phyloP scores from a whole-genome alignment of 2,888 invertebrate genomes.

The Caenorhabditis sp. region DNA sequence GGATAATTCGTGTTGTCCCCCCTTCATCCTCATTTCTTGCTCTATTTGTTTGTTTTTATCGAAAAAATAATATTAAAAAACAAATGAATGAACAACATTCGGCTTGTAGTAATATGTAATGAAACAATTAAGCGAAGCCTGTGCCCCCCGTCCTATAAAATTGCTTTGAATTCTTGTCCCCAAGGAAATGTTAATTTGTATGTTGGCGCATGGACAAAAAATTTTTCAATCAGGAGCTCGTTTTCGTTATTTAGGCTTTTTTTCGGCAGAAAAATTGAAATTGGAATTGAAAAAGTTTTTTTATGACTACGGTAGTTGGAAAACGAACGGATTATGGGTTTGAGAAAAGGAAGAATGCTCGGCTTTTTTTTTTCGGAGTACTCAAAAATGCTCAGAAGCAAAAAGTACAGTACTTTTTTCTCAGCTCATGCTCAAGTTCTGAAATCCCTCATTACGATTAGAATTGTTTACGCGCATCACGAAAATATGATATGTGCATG shows the following conservation, averaged over 20 bases:
- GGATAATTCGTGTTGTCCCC: slow-evolving; percentile 3
- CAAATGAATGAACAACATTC: neutral
- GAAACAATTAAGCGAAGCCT: slow-evolving; percentile 24
- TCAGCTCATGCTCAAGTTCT: too few relatives aligned
- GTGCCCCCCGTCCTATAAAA: slow-evolving; percentile 17
- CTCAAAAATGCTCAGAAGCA: too few relatives aligned
- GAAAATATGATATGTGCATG: neutral
- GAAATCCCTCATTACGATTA: too few relatives aligned
- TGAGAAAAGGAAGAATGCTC: too few relatives aligned
- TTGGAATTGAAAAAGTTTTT: neutral
- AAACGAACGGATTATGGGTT: neutral
- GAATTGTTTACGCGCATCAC: neutral
- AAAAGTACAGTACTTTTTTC: too few relatives aligned
- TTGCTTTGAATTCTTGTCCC: slow-evolving; percentile 18
- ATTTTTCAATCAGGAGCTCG: slow-evolving; percentile 33
- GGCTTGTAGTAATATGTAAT: slow-evolving; percentile 41
- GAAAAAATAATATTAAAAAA: neutral
- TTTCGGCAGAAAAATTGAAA: slow-evolving; percentile 6
- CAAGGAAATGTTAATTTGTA: slow-evolving; percentile 43
- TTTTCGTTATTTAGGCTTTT: slow-evolving; percentile 13
- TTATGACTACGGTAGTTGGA: neutral
- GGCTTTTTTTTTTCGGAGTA: too few relatives aligned
- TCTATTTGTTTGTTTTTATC: slow-evolving; percentile 7
- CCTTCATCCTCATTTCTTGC: slow-evolving; percentile 22
- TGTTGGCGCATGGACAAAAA: neutral